phyloP scores from a whole-genome alignment of 2,797 vertebrate species.

The Acanthopagrus latus region DNA sequence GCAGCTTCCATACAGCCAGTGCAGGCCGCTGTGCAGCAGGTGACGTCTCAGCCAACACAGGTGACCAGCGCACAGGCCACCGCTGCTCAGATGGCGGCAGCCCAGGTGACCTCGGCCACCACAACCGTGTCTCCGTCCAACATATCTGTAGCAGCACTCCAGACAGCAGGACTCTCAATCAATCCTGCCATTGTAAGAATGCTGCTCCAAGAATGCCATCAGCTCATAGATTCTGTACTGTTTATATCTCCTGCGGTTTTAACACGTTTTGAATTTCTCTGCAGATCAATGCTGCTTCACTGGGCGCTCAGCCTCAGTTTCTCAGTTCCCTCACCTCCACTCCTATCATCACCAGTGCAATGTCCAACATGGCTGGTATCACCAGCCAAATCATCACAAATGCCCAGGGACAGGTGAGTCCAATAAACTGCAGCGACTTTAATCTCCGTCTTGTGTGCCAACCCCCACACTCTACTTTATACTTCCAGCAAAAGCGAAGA shows the following conservation, averaged over 20 bases:
- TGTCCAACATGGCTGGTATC: constrained; percentile 91
- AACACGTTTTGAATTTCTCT: constrained; percentile 20
- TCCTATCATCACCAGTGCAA: constrained; percentile 91
- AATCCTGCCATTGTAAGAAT: constrained; percentile 92
- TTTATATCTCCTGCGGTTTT: not conserved
- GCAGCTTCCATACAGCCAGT: constrained; percentile 80
- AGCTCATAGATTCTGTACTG: not conserved
- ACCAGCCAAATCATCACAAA: constrained; percentile 95
- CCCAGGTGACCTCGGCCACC: constrained; percentile 75
- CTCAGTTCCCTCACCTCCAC: constrained; percentile 92
- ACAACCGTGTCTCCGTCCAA: constrained; percentile 85
- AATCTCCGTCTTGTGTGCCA: not conserved
- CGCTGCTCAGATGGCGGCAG: constrained; percentile 78
- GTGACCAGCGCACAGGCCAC: constrained; percentile 81
- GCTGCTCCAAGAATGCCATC: not conserved
- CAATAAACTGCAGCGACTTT: not conserved
- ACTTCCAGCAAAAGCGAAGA: constrained; percentile 4
- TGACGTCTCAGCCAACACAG: constrained; percentile 77
- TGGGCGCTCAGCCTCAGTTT: constrained; percentile 93
- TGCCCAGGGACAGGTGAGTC: constrained; percentile 92
- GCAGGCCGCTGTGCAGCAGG: constrained; percentile 76
- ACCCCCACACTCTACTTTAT: not conserved
- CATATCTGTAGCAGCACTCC: constrained; percentile 88
- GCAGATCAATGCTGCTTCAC: constrained; percentile 91
- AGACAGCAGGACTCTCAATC: constrained; percentile 92